Percentiles rank a stretch among this genome's conserved stretches.
These are phyloP conservation scores for Ephestia elutella DNA, from an alignment of 1,140 invertebrate species.

Conservation along the genomic window DNA sequence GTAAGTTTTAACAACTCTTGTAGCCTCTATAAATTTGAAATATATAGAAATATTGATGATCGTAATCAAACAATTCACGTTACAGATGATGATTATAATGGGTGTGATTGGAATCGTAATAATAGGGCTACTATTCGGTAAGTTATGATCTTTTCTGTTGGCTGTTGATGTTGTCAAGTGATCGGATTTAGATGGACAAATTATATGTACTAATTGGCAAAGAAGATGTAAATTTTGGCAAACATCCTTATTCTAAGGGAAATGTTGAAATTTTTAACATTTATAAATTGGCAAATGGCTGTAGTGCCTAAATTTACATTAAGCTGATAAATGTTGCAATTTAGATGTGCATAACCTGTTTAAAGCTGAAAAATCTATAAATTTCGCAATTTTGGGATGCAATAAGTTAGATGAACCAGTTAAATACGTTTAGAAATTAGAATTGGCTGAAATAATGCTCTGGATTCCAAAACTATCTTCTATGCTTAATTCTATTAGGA, in stretches of 20 bases:
- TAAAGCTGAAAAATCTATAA: not conserved
- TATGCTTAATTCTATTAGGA: not conserved
- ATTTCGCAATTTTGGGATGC: constrained; percentile 5
- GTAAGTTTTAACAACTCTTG: constrained; percentile 72
- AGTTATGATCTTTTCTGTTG: constrained; percentile 67
- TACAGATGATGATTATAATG: constrained; percentile 95
- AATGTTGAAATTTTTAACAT: too few relatives aligned
- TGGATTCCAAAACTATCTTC: not conserved
- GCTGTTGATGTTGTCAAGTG: constrained; percentile 37
- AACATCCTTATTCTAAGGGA: not conserved
- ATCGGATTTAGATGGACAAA: constrained; percentile 10
- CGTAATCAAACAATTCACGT: constrained; percentile 8
- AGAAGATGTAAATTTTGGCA: not conserved
- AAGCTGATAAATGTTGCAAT: not conserved
- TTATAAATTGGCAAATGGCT: too few relatives aligned
- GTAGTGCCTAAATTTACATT: not conserved
- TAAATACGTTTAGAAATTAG: not conserved
- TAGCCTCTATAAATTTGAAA: too few relatives aligned
- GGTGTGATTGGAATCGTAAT: constrained; percentile 90
- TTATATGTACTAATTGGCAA: not conserved
- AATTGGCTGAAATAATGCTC: not conserved
- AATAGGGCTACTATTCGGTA: constrained; percentile 91
- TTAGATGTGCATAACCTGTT: not conserved
- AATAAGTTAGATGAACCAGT: not conserved
- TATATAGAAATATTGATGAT: not conserved